Percentiles rank a stretch among this genome's conserved stretches.
These are phyloP conservation scores for Gymnorhina tibicen DNA, from an alignment of 2,113 vertebrate genomes.

Conservation along the genomic window DNA sequence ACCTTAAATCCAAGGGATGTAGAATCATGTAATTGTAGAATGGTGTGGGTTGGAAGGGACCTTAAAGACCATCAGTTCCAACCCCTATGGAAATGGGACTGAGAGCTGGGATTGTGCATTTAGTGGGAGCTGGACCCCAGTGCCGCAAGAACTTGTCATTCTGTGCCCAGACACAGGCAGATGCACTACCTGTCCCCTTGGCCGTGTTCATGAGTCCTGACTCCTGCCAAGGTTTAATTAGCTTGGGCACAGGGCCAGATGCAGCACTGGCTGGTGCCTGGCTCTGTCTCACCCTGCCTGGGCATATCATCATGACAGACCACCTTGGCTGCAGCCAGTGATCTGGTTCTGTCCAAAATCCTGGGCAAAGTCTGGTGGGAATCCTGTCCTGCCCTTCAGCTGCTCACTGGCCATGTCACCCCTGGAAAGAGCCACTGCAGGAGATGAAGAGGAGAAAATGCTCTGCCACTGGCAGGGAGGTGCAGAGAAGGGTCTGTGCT, in stretches of 20 bases:
- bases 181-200: background rate
- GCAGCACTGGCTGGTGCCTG: background rate
- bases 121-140: background rate
- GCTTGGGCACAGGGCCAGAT: background rate
- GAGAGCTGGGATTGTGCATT: accelerated
- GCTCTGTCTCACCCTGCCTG: background rate
- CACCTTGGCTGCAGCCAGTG: background rate
- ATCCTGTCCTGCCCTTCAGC: background rate
- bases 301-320: background rate
- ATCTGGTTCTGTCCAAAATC: background rate
- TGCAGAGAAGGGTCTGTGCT: background rate
- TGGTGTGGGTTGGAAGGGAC: background rate
- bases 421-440: background rate
- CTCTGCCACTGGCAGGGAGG: background rate
- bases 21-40: background rate
- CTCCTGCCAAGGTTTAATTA: background rate
- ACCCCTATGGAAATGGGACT: background rate
- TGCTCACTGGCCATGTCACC: background rate
- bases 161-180: accelerated
- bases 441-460: background rate
- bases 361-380: background rate
- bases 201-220: background rate
- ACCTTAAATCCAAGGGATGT: background rate
- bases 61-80: background rate
- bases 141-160: background rate